Base-by-base conservation (phyloP, 1,140 invertebrate genomes). In the Neotoxoptera formosana region DNA sequence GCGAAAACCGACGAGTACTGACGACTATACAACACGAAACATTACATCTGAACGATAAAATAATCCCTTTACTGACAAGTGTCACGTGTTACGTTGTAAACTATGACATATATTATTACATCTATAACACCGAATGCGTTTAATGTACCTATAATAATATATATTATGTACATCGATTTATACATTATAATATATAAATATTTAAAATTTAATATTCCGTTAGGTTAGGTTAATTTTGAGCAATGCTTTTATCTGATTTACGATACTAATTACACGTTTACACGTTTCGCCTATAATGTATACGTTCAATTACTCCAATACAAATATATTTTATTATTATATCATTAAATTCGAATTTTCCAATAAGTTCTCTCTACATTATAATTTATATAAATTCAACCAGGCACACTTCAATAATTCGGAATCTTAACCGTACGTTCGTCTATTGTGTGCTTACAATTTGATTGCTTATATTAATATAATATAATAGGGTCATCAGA, bases 1-100 rank as follows among this genome's bases (percentile, higher is more conserved):
- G 86, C 30, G 86, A 88, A 88, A 51, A 88, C n/a, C n/a, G 4
- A 88, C 23, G 86, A 51, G 60, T n/a, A 76, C n/a, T 76, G 60
- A 76, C 60, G 60, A 51, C 47, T 23, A 20, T 47, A 87, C 45
- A 47, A 87, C 47, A 48, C n/a, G n/a, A 87, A 87, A 87, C 6
- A 48, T 47, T 21, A 45, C 48, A 76, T 76, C 30, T 76, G 4
- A 87, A 88, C 86, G 1, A 51, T 7, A 53, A 45, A 88, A 88
- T 88, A 88, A 88, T 88, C 86, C 48, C 47, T 88, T 87, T 34
- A 34, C n/a, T n/a, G n/a, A 51, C n/a, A 23, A 51, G 48, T 51
- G 14, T 51, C 86, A 87, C 86, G 86, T 48, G 86, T 88, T 48
- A 7, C 11, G 30, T 67, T 76, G 7, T 76, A n/a, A 1, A 76